Evolutionary conservation across 2,797 vertebrate genomes (phyloP), one percentile per base, ranked within the genome.

Genomic region (Okamejei kenojei): DNA sequence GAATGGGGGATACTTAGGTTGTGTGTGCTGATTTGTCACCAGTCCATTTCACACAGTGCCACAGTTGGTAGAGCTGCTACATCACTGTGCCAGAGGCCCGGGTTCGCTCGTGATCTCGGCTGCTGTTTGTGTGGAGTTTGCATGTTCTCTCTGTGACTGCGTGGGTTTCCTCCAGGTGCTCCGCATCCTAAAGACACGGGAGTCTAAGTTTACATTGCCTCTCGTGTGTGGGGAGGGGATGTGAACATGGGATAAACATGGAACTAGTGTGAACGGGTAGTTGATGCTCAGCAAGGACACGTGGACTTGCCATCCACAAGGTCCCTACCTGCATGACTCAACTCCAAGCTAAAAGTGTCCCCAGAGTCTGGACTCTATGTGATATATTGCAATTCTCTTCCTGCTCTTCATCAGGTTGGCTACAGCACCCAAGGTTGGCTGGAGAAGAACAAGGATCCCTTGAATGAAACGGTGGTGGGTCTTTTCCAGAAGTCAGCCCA

Each of bases 391-490:
- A 74, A 74, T 74, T 7, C 17, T 68, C 10, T 15, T 35, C 38
- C 65, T 68, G 21, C 82, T 23, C 5, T 23, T 73, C 93, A 17
- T 93, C 93, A 96, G 96, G 96, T 96, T 93, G 96, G 96, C 93
- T 96, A 96, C 93, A 96, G 94, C 93, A 97, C 96, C 90, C 93
- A 93, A 0, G 94, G 95, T 91, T 96, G 96, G 95, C 95, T 97
- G 93, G 95, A 97, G 94, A 96, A 97, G 94, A 97, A 96, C 90
- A 95, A 97, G 94, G 96, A 96, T 93, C 95, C 96, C 77, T 94
- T 96, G 93, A 97, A 97, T 26, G 95, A 97, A 95, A 96, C 96
- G 2, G 95, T 95, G 93, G 94, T 96, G 86, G 96, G 94, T 79
- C 96, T 96, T 86, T 96, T 96, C 94, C 96, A 97, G 94, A 97